Base-by-base conservation (phyloP, 2,888 invertebrate species). In the Trissonchulus sp. region DNA sequence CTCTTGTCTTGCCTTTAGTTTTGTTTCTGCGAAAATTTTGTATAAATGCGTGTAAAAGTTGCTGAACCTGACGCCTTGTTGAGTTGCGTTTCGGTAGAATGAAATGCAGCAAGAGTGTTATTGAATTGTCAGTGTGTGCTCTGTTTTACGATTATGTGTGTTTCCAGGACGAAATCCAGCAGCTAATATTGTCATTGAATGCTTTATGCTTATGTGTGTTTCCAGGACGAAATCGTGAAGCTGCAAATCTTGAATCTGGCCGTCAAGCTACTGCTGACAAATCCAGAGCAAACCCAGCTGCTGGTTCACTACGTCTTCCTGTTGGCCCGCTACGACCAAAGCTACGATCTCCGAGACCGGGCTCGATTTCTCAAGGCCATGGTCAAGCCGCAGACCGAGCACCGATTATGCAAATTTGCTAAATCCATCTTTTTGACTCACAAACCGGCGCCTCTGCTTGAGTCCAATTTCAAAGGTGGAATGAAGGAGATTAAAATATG, bases 321-420 rank as follows among this genome's bases (percentile, higher is more conserved):
- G 80, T 88, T 99, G 81, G 96, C 98, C 0, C 91, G 94, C 80
- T 99, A 98, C 85, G 99, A 99, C 88, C 91, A 92, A 80, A 95
- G 94, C 86, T 99, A 98, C 84, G 98, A 99, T 87, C 94, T 99
- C 74, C 89, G 99, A 34, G 99, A 99, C 87, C 89, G 96, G 15
- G 94, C 95, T 1, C 88, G 99, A 34, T 90, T 98, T 84, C 88
- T 99, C 74, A 90, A 92, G 23, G 91, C 91, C 78, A 90, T 94
- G 80, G 89, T 93, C 36, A 90, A 92, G 80, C 89, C 82, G 79
- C 87, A 80, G 76, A 79, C 79, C 80, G 85, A 69, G 87, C 87
- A 78, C 88, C 74, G 78, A n/a, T 76, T 80, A 23, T 79, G 79
- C 1, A 36, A 76, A 48, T 78, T 79, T 72, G 92, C 93, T 0